Evolutionary conservation across 2,888 invertebrate genomes (phyloP).

Genomic region (Lepas anatifera): DNA sequence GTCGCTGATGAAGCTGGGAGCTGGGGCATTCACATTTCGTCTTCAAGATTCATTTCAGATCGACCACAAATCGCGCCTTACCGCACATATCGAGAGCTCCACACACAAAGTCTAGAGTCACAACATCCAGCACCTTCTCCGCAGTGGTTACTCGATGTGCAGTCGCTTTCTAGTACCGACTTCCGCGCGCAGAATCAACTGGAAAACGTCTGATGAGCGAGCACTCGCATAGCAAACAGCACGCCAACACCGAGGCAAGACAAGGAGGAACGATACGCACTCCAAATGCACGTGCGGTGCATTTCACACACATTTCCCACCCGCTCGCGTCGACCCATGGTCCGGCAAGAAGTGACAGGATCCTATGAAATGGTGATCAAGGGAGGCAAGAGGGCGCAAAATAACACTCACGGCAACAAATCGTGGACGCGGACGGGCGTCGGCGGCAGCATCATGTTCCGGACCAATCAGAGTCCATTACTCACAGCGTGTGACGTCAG

Average conservation of each 20-base stretch:
- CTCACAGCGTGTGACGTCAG: background rate
- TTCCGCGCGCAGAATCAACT: no score
- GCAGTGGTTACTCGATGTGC: background rate
- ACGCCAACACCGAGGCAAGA: background rate
- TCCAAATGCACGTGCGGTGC: no score
- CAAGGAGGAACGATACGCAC: background rate
- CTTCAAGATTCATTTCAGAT: no score
- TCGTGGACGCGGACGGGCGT: background rate
- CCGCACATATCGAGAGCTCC: background rate
- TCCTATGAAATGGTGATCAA: background rate
- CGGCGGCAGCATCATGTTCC: background rate
- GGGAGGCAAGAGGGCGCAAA: background rate
- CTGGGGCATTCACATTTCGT: no score
- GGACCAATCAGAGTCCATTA: background rate
- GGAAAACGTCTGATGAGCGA: no score
- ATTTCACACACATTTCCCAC: no score
- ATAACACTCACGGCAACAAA: background rate
- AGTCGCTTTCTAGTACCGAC: no score
- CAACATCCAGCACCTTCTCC: background rate
- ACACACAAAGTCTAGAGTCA: background rate
- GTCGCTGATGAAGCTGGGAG: no score
- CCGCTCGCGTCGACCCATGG: no score
- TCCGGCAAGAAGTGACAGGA: background rate
- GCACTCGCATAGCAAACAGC: background rate
- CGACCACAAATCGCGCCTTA: no score